These are phyloP conservation scores for Oreocharis arfaki DNA, from an alignment of 2,113 vertebrate genomes.

Conservation along the genomic window DNA sequence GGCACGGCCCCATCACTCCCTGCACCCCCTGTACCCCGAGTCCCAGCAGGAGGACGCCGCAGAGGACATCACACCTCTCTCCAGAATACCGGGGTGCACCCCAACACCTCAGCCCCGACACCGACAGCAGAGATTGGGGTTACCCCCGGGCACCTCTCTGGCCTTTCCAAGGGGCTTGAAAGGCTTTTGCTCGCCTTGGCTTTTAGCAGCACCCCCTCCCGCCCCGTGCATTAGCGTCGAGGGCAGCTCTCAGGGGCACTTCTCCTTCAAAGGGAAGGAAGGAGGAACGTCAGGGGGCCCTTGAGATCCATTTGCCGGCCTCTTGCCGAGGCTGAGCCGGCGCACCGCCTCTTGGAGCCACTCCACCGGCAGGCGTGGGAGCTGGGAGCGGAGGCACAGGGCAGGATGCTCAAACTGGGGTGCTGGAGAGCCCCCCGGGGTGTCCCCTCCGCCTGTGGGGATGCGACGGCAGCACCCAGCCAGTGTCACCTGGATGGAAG, in stretches of 20 bases:
- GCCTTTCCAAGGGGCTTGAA: not conserved
- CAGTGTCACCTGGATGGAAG: accelerated
- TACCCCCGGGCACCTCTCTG: not conserved
- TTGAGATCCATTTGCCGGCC: slow-evolving; percentile 35
- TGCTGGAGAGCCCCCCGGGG: not conserved
- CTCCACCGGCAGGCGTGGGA: accelerated
- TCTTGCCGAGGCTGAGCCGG: not conserved
- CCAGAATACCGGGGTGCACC: not conserved
- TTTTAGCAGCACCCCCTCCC: not conserved
- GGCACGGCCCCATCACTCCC: not conserved
- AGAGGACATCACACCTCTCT: not conserved
- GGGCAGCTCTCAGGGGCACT: not conserved
- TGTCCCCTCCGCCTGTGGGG: accelerated
- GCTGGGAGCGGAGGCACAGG: accelerated
- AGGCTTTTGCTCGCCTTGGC: not conserved
- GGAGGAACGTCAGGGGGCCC: slow-evolving; percentile 14
- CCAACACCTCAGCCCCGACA: not conserved
- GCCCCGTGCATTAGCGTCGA: not conserved
- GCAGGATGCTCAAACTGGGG: accelerated
- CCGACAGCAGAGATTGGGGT: accelerated
- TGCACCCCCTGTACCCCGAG: accelerated
- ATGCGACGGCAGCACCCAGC: not conserved
- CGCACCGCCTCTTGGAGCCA: not conserved
- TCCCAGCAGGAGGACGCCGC: accelerated
- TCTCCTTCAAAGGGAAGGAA: not conserved